Conservation (phyloP, 2,888 invertebrate genomes). For the Napeogenes sylphis region DNA sequence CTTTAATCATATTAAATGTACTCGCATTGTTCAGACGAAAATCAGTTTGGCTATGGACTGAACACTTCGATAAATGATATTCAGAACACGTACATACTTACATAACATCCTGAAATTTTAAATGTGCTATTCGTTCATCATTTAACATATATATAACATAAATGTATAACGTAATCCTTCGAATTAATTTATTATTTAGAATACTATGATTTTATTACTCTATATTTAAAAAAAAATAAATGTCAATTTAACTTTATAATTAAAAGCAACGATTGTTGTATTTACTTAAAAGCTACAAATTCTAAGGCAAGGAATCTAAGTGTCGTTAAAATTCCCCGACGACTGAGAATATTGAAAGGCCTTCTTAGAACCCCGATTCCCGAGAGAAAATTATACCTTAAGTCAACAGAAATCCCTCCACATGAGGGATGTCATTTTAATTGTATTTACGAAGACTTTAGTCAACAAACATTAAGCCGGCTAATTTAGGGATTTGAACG, state of each 20-base stretch:
- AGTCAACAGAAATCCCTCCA: conserved; percentile 59
- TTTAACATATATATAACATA: too few relatives aligned
- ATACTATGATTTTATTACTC: too few relatives aligned
- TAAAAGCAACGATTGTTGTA: background rate
- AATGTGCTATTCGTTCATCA: background rate
- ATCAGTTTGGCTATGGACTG: conserved; percentile 21
- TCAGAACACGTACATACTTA: conserved; percentile 26
- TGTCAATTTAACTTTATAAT: too few relatives aligned
- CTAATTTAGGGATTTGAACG: conserved; percentile 48
- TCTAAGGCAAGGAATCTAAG: conserved; percentile 17
- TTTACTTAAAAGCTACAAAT: conserved; percentile 15
- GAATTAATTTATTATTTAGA: too few relatives aligned
- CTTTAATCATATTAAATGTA: conserved; percentile 13
- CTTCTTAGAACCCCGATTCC: conserved; percentile 58
- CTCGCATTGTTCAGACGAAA: conserved; percentile 13
- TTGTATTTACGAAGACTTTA: conserved; percentile 66
- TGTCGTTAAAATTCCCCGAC: conserved; percentile 47
- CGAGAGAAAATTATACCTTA: conserved; percentile 61
- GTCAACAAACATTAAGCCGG: conserved; percentile 59
- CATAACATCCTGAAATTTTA: conserved; percentile 24
- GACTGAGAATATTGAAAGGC: conserved; percentile 50
- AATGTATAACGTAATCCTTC: too few relatives aligned
- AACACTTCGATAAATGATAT: conserved; percentile 26
- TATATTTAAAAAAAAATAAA: too few relatives aligned
- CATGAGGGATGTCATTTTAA: conserved; percentile 66